These are phyloP conservation scores for Grantiella picta DNA, from an alignment of 2,113 vertebrate genomes.

Conservation along the genomic window DNA sequence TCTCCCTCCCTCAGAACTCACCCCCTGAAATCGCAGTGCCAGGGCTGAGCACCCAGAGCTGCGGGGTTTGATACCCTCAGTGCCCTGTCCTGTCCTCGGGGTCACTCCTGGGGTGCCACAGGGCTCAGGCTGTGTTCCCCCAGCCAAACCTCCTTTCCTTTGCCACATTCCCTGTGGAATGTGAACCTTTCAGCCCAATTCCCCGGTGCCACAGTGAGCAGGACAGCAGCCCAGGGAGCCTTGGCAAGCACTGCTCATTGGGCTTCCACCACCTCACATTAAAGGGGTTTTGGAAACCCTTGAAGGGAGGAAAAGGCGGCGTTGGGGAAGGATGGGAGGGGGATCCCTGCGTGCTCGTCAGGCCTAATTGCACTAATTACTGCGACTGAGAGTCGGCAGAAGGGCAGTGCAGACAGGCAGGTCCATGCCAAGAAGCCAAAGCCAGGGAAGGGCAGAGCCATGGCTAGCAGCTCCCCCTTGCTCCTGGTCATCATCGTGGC, in stretches of 20 bases:
- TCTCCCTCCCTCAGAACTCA: not conserved
- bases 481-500: not conserved
- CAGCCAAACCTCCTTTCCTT: too few relatives aligned
- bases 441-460: not conserved
- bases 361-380: rapidly evolving
- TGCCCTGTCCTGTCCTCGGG: not conserved
- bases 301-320: rapidly evolving
- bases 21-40: rapidly evolving
- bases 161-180: too few relatives aligned
- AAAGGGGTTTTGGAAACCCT: not conserved
- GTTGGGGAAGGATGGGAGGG: rapidly evolving
- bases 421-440: not conserved
- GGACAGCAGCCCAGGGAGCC: not conserved
- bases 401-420: not conserved
- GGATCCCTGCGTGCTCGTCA: rapidly evolving
- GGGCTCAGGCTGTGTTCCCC: too few relatives aligned
- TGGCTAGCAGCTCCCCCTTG: not conserved
- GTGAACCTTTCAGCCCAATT: not conserved
- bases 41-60: rapidly evolving
- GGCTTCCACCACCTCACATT: not conserved
- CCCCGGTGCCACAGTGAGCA: rapidly evolving
- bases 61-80: rapidly evolving
- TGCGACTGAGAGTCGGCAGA: rapidly evolving
- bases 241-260: not conserved
- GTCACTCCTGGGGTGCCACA: not conserved